Evolutionary conservation across 2,113 vertebrate genomes (phyloP).

Genomic region (Oxyura jamaicensis): DNA sequence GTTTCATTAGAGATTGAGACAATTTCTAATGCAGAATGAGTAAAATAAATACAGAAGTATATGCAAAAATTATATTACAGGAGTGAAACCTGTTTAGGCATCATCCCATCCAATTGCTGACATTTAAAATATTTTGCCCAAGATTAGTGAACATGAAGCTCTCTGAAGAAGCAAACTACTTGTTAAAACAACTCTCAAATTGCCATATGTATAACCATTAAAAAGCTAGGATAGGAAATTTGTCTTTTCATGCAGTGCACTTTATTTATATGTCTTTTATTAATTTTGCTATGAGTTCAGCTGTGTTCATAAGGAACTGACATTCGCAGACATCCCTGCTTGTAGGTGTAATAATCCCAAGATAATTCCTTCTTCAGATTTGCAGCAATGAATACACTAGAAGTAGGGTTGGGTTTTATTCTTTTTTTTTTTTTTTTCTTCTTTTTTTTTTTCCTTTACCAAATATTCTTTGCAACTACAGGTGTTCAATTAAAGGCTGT

Average conservation of each 20-base stretch:
- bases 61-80: background rate
- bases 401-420: conserved; percentile 9
- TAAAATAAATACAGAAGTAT: background rate
- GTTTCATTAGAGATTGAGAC: background rate
- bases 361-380: background rate
- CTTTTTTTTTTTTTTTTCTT: background rate
- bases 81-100: background rate
- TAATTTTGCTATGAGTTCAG: background rate
- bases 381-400: conserved; percentile 33
- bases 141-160: background rate
- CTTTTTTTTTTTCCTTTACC: background rate
- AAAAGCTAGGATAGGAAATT: background rate
- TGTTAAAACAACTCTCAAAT: background rate
- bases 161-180: background rate
- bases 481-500: conserved; percentile 20
- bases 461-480: conserved; percentile 23
- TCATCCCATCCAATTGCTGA: background rate
- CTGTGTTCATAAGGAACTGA: background rate
- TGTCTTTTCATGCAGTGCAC: background rate
- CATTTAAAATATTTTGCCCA: background rate
- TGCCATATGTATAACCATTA: background rate
- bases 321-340: background rate
- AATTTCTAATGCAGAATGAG: background rate
- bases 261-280: background rate
- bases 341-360: background rate